phyloP scores from a whole-genome alignment of 2,888 invertebrate species.

The Pyrrhosoma nymphula region DNA sequence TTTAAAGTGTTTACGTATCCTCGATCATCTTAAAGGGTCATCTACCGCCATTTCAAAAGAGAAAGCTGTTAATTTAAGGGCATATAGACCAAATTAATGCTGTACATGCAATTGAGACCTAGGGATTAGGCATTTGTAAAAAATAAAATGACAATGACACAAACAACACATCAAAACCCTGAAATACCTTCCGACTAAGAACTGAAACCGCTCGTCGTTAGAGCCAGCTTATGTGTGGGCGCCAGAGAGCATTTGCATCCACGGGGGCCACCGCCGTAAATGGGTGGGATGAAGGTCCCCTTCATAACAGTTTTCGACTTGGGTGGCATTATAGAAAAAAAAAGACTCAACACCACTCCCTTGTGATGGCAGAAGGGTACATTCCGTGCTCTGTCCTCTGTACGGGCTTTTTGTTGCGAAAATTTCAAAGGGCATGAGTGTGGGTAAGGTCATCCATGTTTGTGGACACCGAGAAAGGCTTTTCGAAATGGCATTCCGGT shows the following conservation, averaged over 20 bases:
- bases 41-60: background rate
- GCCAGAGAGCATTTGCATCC: background rate
- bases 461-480: slow-evolving; percentile 33
- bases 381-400: background rate
- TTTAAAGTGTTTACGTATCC: background rate
- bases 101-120: background rate
- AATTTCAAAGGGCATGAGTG: background rate
- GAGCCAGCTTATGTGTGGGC: background rate
- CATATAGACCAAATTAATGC: background rate
- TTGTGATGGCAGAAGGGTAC: background rate
- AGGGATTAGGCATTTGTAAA: background rate
- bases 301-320: background rate
- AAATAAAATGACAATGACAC: background rate
- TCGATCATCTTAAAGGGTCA: background rate
- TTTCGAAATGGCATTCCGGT: slow-evolving; percentile 17
- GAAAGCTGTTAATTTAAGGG: background rate
- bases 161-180: background rate
- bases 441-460: background rate
- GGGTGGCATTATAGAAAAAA: background rate
- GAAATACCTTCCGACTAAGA: background rate
- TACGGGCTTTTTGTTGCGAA: background rate
- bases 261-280: background rate
- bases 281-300: background rate
- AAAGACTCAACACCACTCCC: background rate
- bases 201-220: background rate